Evolutionary conservation across 2,797 vertebrate genomes (phyloP).

Genomic region (Lithobates sylvaticus): DNA sequence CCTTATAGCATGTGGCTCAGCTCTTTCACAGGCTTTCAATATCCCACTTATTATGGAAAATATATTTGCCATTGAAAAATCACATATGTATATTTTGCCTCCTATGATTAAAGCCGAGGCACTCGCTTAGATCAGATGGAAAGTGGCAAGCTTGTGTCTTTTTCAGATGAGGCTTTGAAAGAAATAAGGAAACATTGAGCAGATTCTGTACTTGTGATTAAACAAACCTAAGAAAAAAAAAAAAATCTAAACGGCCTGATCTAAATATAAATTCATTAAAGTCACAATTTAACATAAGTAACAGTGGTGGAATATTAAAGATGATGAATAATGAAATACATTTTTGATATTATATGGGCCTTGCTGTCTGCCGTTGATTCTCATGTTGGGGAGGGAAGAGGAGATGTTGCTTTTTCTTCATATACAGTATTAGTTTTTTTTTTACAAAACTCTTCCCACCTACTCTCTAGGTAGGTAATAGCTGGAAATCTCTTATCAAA

Average conservation of each 20-base stretch:
- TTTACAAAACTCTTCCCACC: too few relatives aligned
- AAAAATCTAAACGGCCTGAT: not conserved
- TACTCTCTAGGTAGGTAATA: too few relatives aligned
- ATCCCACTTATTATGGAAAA: conserved; percentile 40
- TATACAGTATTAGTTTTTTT: too few relatives aligned
- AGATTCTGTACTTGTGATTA: not conserved
- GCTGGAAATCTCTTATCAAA: too few relatives aligned
- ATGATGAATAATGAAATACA: too few relatives aligned
- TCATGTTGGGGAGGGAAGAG: too few relatives aligned
- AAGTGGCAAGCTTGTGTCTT: conserved; percentile 36
- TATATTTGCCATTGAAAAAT: conserved; percentile 32
- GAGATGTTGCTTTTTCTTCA: too few relatives aligned
- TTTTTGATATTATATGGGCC: too few relatives aligned
- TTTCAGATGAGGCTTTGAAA: conserved; percentile 1
- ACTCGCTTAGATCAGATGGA: conserved; percentile 27
- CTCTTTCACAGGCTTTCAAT: conserved; percentile 47
- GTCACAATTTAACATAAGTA: not conserved
- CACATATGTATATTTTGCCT: conserved; percentile 53
- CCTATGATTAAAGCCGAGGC: conserved; percentile 46
- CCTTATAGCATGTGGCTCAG: conserved; percentile 39
- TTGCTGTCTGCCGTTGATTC: too few relatives aligned
- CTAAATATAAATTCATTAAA: not conserved
- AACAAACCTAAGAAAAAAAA: not conserved
- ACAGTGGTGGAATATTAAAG: too few relatives aligned
- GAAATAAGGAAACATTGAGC: not conserved